Percentiles rank a stretch among this genome's conserved stretches.
These are phyloP conservation scores for Drosophila helvetica DNA, from an alignment of 2,888 invertebrate species.

Conservation along the genomic window DNA sequence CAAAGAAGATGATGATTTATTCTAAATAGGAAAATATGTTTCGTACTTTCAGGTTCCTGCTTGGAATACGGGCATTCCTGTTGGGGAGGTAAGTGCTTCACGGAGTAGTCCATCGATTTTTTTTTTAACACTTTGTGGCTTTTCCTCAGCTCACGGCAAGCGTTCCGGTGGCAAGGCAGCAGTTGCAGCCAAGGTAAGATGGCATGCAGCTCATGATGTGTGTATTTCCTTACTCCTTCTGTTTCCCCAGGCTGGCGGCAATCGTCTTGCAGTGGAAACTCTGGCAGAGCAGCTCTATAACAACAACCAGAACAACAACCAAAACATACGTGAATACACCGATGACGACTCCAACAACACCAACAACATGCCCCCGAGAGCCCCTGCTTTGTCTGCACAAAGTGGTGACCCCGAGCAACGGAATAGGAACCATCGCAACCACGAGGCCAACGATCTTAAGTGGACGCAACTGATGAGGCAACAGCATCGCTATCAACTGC, in stretches of 20 bases:
- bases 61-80: slow-evolving; percentile 83
- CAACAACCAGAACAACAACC: slow-evolving; percentile 38
- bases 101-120: background rate
- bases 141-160: slow-evolving; percentile 73
- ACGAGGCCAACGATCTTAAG: slow-evolving; percentile 35
- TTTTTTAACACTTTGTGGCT: background rate
- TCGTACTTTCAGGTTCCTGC: slow-evolving; percentile 78
- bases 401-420: slow-evolving; percentile 22
- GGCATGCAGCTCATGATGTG: background rate
- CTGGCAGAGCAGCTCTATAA: slow-evolving; percentile 50
- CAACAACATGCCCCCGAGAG: slow-evolving; percentile 33
- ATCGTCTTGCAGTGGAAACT: slow-evolving; percentile 41
- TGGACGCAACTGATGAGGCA: slow-evolving; percentile 59
- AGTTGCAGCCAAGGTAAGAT: slow-evolving; percentile 56
- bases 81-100: slow-evolving; percentile 81
- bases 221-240: background rate
- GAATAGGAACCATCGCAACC: slow-evolving; percentile 16
- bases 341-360: slow-evolving; percentile 32
- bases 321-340: slow-evolving; percentile 12
- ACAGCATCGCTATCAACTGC: slow-evolving; percentile 51
- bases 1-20: slow-evolving; percentile 64
- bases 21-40: slow-evolving; percentile 38
- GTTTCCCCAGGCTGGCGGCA: slow-evolving; percentile 14
- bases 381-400: slow-evolving; percentile 17
- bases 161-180: slow-evolving; percentile 66